phyloP scores from a whole-genome alignment of 2,797 vertebrate species.

The Darevskia mixta region DNA sequence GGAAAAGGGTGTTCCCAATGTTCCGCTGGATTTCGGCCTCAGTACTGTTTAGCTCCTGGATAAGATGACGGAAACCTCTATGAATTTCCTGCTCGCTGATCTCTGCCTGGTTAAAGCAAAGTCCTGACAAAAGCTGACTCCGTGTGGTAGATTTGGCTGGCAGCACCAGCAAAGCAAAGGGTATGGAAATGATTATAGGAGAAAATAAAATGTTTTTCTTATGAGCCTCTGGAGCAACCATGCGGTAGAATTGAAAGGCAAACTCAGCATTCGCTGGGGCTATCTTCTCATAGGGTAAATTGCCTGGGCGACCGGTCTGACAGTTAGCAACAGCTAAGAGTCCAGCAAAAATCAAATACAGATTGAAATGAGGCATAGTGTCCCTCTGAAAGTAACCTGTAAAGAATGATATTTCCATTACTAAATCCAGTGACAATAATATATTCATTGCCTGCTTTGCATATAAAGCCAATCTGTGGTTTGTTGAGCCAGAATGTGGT shows the following conservation, averaged over 20 bases:
- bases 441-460: too few relatives aligned
- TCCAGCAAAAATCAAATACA: background rate
- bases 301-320: background rate
- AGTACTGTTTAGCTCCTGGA: slow-evolving; percentile 54
- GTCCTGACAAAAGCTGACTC: slow-evolving; percentile 77
- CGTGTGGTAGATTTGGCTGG: slow-evolving; percentile 78
- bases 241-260: slow-evolving; percentile 79
- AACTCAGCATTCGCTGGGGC: slow-evolving; percentile 73
- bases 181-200: slow-evolving; percentile 80
- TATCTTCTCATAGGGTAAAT: background rate
- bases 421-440: background rate
- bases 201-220: slow-evolving; percentile 86
- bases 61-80: slow-evolving; percentile 68
- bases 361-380: background rate
- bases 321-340: background rate
- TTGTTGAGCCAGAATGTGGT: too few relatives aligned
- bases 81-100: slow-evolving; percentile 70
- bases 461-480: too few relatives aligned
- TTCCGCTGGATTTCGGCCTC: slow-evolving; percentile 62
- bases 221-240: slow-evolving; percentile 64
- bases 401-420: background rate
- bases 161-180: slow-evolving; percentile 81
- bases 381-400: background rate
- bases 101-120: slow-evolving; percentile 75
- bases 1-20: slow-evolving; percentile 73